Evolutionary conservation across 2,888 invertebrate genomes (phyloP).

Genomic region (Oscheius sp.): DNA sequence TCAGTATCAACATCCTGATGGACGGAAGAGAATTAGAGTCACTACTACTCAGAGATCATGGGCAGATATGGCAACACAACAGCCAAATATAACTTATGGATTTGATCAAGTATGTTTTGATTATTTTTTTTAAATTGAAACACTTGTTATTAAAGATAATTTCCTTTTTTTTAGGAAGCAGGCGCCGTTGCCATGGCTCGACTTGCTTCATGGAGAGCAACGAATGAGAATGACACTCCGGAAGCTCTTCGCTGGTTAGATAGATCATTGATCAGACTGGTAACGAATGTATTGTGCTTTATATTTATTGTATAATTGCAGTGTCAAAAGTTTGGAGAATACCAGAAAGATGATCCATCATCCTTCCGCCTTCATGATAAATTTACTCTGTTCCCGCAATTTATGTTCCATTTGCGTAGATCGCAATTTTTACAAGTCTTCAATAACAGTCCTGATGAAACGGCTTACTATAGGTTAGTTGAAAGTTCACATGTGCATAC

Average conservation of each 20-base stretch:
- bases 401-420: conserved; percentile 97
- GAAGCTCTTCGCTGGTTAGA: conserved; percentile 99
- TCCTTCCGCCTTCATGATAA: conserved; percentile 95
- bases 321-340: conserved; percentile 99
- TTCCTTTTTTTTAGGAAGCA: conserved; percentile 89
- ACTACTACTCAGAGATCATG: conserved; percentile 96
- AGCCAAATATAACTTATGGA: conserved; percentile 76
- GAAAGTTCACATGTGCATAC: neutral
- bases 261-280: conserved; percentile 93
- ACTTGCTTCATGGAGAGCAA: conserved; percentile 92
- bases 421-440: conserved; percentile 96
- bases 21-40: conserved; percentile 85
- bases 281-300: too few species aligned
- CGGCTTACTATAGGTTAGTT: conserved; percentile 89
- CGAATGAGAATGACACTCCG: conserved; percentile 84
- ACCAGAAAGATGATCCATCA: conserved; percentile 94
- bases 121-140: neutral
- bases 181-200: conserved; percentile 97
- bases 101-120: conserved; percentile 75
- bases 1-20: conserved; percentile 96
- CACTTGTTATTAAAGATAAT: neutral
- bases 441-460: conserved; percentile 99
- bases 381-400: conserved; percentile 98
- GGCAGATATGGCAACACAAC: conserved; percentile 86
- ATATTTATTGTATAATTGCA: conserved; percentile 74